Base-by-base conservation (phyloP, 2,797 vertebrate genomes). In the Buphagus erythrorhynchus region DNA sequence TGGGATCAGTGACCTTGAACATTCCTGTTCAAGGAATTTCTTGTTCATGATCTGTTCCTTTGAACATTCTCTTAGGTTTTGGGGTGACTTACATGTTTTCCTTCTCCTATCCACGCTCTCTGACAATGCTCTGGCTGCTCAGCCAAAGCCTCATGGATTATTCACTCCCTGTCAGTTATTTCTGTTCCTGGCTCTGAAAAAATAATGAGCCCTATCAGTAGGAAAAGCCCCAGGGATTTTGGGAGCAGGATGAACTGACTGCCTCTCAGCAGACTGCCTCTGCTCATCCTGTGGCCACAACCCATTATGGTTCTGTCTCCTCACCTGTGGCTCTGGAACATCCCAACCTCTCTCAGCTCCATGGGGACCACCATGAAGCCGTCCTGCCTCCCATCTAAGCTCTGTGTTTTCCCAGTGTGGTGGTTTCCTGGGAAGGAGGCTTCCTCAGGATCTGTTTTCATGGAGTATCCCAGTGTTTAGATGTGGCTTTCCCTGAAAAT, bases 131-230 rank as follows among this genome's bases (percentile, higher is more conserved):
- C 29, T 0, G 2, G 33, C 36, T 24, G 72, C 90, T 84, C 88
- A 84, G 92, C 86, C 86, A 20, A 31, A 83, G 42, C 88, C 95
- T 96, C 95, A 96, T 95, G 94, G 94, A 96, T 96, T 95, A 96
- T 96, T 96, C 91, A 96, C 93, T 93, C 10, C 3, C 77, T 68
- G 48, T 7, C 76, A 5, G 93, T 93, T 95, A 96, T 95, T 96
- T 96, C 89, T 93, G 94, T 20, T 74, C 83, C 77, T 1, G 2
- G 83, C 62, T 71, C 91, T 96, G 86, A 88, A 96, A 95, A 93
- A 95, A 92, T 95, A 46, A 96, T 96, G 95, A 96, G 93, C 20
- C 2, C 0, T 3, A 42, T 55, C 5, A 12, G 83, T 26, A 67
- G 91, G 66, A 95, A 59, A 90, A 88, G 80, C 93, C 80, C 77